Base-by-base conservation (phyloP, 2,888 invertebrate genomes). In the Apoda limacodes region DNA sequence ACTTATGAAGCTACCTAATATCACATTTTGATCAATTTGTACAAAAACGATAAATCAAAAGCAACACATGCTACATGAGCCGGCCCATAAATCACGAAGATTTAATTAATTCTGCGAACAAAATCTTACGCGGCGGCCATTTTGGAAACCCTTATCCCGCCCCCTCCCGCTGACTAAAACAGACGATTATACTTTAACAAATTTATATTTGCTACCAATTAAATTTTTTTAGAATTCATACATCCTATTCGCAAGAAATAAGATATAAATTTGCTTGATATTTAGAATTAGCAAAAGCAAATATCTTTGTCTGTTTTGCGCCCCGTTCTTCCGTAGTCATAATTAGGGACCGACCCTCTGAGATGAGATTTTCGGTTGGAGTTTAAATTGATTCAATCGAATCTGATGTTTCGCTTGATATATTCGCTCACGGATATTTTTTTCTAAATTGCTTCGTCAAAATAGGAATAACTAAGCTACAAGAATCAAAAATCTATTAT, bases 301-400 rank as follows among this genome's bases (percentile, higher is more conserved):
- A 34, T 45, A 57, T 41, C 32, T 56, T 68, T 60, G 70, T 57
- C 64, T 62, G 70, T 71, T n/a, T 69, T 56, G 52, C 62, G 57
- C 61, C 55, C 63, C 49, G 60, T 71, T 67, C 72, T 75, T 75
- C 63, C 60, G 66, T 60, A 53, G 62, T 70, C 66, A 76, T 76
- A 76, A 78, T 78, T 75, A 78, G 78, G 76, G 72, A 64, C 61
- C 71, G 56, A 64, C 74, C 71, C 68, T 68, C 45, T 50, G 58
- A 68, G 69, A 76, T 72, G 75, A 69, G 74, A 75, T 71, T 68
- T 63, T 70, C 54, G 64, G 63, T 50, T 49, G 49, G 55, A 65
- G 65, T 70, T 71, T 70, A 74, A 78, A 78, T 76, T 74, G 75
- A 78, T 74, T 76, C 74, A 70, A 76, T 76, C 72, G 71, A 68